Evolutionary conservation across 2,888 invertebrate genomes (phyloP).

Genomic region (Lithodes maja): DNA sequence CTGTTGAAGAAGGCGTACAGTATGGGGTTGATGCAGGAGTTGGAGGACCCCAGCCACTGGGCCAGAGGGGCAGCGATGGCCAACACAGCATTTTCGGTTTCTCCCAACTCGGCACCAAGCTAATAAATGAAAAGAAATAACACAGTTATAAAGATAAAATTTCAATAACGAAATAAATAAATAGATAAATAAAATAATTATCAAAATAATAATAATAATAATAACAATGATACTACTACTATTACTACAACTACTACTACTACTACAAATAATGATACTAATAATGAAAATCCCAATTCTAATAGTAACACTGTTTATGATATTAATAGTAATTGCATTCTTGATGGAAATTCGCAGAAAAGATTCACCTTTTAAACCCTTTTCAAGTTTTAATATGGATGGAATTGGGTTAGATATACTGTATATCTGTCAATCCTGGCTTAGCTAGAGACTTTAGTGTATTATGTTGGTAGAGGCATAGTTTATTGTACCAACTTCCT

Average conservation of each 20-base stretch:
- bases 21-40: conserved; percentile 96
- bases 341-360: no score
- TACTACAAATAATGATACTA: no score
- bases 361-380: no score
- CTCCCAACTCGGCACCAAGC: conserved; percentile 83
- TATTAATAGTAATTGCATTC: no score
- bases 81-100: conserved; percentile 85
- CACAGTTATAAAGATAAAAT: not conserved
- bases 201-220: not conserved
- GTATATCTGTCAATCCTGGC: no score
- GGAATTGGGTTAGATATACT: no score
- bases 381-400: no score
- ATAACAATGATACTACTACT: not conserved
- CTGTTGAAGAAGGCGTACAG: conserved; percentile 96
- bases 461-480: no score
- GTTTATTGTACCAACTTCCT: no score
- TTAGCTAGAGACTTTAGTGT: no score
- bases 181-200: not conserved
- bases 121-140: conserved; percentile 3
- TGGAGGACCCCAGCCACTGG: conserved; percentile 94
- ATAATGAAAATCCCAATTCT: no score
- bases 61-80: conserved; percentile 90
- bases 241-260: not conserved
- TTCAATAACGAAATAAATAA: not conserved
- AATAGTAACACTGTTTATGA: no score